These are phyloP conservation scores for Cepphus grylle DNA, from an alignment of 2,113 vertebrate species.

Conservation along the genomic window DNA sequence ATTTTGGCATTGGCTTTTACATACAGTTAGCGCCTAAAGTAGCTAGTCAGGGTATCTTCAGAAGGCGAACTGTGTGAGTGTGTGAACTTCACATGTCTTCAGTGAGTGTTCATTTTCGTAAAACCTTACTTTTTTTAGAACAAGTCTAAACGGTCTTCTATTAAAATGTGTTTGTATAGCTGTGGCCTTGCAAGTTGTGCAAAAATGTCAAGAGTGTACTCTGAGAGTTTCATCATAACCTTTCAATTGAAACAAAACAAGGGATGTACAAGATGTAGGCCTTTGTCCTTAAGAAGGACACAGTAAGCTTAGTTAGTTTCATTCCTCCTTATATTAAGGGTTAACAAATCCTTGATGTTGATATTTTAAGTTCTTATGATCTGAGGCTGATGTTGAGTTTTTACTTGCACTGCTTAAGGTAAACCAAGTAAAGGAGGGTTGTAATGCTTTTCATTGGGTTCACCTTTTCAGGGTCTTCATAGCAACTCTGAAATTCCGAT, in stretches of 20 bases:
- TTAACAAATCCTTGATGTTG: background rate
- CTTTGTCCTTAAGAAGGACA: background rate
- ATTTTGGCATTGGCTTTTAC: background rate
- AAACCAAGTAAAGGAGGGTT: background rate
- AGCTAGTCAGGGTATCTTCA: background rate
- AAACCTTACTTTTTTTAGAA: accelerated
- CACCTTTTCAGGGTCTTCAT: background rate
- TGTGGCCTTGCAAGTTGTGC: background rate
- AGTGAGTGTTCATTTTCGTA: background rate
- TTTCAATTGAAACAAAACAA: background rate
- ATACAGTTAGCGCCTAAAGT: background rate
- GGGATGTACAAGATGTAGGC: background rate
- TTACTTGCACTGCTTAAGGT: background rate
- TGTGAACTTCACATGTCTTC: background rate
- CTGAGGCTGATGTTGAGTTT: background rate
- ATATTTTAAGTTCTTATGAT: background rate
- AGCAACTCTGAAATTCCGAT: background rate
- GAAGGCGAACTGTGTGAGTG: background rate
- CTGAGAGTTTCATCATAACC: background rate
- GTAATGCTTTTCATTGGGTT: background rate
- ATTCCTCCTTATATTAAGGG: background rate
- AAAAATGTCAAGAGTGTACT: background rate
- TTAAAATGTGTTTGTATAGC: background rate
- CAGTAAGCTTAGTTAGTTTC: background rate
- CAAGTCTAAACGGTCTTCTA: background rate